Evolutionary conservation across 1,140 invertebrate species (phyloP).

Genomic region (Lucilia cuprina): DNA sequence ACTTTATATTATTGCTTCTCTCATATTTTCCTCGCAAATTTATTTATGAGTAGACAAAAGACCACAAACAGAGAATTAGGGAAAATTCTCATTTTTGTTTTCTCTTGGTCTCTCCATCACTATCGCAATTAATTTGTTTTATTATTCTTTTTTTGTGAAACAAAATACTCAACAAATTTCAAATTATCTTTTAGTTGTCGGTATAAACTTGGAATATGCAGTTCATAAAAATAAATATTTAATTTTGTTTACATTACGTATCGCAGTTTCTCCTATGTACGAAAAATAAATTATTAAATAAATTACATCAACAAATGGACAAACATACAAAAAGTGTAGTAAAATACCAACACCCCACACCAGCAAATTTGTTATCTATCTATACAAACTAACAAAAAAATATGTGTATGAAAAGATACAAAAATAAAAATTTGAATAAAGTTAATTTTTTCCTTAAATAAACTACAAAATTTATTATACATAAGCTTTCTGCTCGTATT

Average conservation of each 20-base stretch:
- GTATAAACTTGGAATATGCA: not conserved
- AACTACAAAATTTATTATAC: not conserved
- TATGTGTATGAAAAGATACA: not conserved
- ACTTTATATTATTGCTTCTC: not conserved
- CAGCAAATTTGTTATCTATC: not conserved
- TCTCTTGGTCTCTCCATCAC: not conserved
- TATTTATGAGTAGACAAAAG: not conserved
- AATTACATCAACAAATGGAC: no score
- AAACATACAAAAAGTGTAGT: no score
- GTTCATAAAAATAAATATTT: not conserved
- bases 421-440: not conserved
- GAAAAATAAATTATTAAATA: not conserved
- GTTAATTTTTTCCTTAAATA: not conserved
- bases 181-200: slow-evolving; percentile 1
- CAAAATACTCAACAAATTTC: not conserved
- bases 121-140: not conserved
- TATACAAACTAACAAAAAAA: not conserved
- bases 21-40: not conserved
- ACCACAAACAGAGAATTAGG: not conserved
- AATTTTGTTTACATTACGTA: not conserved
- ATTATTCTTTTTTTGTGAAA: not conserved
- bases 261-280: not conserved
- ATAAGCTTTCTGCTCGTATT: no score
- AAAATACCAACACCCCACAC: no score
- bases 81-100: not conserved